Evolutionary conservation across 2,113 vertebrate genomes (phyloP).

Genomic region (Zapus hudsonius): DNA sequence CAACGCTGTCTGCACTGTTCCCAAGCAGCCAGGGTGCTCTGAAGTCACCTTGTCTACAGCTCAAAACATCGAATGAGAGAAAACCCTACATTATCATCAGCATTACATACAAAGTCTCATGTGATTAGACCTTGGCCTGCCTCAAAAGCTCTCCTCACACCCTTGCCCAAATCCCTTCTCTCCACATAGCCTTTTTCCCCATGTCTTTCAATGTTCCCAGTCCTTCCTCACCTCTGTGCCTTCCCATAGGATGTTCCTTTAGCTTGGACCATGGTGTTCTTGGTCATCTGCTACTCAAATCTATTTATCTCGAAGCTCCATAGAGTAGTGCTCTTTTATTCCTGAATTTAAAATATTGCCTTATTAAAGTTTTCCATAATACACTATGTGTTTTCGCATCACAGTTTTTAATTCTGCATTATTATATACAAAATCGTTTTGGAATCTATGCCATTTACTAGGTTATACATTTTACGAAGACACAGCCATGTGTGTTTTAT

Average conservation of each 20-base stretch:
- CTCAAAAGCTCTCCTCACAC: neutral
- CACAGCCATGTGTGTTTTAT: neutral
- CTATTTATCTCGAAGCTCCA: neutral
- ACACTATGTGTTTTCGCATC: neutral
- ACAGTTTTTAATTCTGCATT: neutral
- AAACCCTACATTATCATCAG: neutral
- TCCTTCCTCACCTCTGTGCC: neutral
- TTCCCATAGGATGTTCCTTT: neutral
- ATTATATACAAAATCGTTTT: neutral
- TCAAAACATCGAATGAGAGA: neutral
- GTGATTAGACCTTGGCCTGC: neutral
- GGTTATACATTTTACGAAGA: neutral
- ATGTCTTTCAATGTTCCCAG: neutral
- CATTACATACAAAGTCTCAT: neutral
- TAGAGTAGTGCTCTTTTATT: neutral
- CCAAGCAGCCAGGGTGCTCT: neutral
- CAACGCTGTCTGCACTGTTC: neutral
- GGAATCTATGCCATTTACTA: neutral
- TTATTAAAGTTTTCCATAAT: neutral
- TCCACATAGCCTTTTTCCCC: neutral
- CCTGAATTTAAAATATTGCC: neutral
- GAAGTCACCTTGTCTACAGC: too few species aligned
- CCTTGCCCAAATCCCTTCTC: too few species aligned
- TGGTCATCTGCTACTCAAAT: neutral
- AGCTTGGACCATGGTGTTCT: accelerated